Base-by-base conservation (phyloP, 1,140 invertebrate genomes). In the Dendrolimus punctatus region DNA sequence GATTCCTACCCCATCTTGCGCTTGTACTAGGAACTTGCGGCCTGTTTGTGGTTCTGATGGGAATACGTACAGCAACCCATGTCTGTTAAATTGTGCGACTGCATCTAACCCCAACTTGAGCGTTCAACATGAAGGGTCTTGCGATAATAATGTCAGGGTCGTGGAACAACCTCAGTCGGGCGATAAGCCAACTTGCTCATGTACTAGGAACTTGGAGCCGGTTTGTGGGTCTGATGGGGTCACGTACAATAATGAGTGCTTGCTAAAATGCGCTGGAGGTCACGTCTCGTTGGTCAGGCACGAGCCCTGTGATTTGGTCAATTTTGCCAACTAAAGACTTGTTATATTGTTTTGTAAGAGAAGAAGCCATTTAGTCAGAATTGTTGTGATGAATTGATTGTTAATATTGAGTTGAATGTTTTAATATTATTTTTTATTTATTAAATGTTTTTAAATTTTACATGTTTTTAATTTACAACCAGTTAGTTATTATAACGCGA, bases 161-260 rank as follows among this genome's bases (percentile, higher is more conserved):
- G 49, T 53, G 23, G 46, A 55, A 6, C 36, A 42, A 6, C 46
- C 45, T 7, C 10, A 47, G 6, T 23, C 36, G 0, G 39, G 9
- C 7, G 44, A 40, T 1, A 44, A 46, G 46, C 43, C 43, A 23
- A n/a, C 60, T 2, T 73, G 71, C 38, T 51, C 54, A 8, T 76
- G 68, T 49, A 62, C 60, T 0, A 57, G 69, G 42, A 70, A 73
- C 39, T 47, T 49, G 2, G 23, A 53, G 6, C 68, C 68, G 0
- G 67, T 78, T 8, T 80, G 75, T 38, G 75, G 62, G 0, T 67
- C 65, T 1, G 56, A 76, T 47, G 72, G 74, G 4, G 49, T 51
- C 8, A 79, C 73, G 0, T 80, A 73, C 46, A 49, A 40, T 44
- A 80, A 73, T 42, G 52, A 57, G 40, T 80, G 74, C 38, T 39